A percentile compares a stretch with the other conserved stretches of the same genome.
phyloP scores from a whole-genome alignment of 2,113 vertebrate genomes.

The Ellobius talpinus region DNA sequence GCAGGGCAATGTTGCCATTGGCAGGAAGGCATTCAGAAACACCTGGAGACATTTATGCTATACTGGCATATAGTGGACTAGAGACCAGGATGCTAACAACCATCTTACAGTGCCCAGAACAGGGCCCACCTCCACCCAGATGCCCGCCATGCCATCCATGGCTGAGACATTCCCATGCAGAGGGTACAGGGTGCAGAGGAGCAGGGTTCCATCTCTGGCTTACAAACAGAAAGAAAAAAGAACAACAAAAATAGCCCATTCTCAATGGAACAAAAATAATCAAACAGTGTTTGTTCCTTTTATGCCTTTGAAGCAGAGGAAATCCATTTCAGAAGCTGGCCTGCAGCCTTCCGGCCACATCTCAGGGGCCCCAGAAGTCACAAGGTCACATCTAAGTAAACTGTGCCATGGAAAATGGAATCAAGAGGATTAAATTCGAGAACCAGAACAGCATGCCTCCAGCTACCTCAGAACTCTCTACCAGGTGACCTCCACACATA shows the following conservation, averaged over 20 bases:
- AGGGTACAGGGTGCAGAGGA: background rate
- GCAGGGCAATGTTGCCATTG: background rate
- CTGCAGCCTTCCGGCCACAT: background rate
- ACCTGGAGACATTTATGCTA: background rate
- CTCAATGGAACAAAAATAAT: background rate
- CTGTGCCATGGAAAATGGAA: background rate
- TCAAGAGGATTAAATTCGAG: background rate
- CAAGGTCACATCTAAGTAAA: background rate
- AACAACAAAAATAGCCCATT: background rate
- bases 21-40: background rate
- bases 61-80: background rate
- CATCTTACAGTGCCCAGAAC: background rate
- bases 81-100: background rate
- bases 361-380: background rate
- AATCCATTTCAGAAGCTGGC: background rate
- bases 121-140: background rate
- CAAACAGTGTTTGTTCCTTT: background rate
- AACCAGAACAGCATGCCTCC: background rate
- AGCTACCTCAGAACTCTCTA: background rate
- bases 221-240: background rate
- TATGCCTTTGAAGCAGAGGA: background rate
- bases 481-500: background rate
- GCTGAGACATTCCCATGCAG: background rate
- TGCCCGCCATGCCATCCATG: rapidly evolving
- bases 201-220: background rate